Percentiles rank a stretch among this genome's conserved stretches.
phyloP scores from a whole-genome alignment of 2,888 invertebrate genomes.

The Caenorhabditis wallacei region DNA sequence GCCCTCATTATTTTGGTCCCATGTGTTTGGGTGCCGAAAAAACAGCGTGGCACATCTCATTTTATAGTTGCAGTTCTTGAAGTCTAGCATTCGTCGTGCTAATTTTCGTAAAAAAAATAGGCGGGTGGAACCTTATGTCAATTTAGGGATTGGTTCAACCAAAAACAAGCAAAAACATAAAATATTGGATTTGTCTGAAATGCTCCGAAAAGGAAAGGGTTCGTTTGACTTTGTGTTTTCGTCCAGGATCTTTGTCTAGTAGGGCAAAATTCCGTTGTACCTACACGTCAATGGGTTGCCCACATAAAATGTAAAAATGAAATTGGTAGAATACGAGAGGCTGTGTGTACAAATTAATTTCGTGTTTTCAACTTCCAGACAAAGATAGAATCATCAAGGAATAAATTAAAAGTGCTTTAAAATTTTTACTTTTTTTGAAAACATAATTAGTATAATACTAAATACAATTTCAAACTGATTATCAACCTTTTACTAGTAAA shows the following conservation, averaged over 20 bases:
- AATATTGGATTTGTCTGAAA: constrained; percentile 55
- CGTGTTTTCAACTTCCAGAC: background rate
- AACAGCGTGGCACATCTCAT: constrained; percentile 35
- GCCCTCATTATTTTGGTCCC: constrained; percentile 58
- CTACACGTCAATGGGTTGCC: constrained; percentile 1
- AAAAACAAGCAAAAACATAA: constrained; percentile 55
- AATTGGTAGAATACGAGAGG: constrained; percentile 11
- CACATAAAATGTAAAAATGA: background rate
- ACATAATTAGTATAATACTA: too few species aligned
- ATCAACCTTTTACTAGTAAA: too few species aligned
- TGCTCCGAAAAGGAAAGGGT: background rate
- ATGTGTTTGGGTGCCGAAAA: constrained; percentile 47
- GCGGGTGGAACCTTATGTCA: constrained; percentile 48
- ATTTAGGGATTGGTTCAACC: constrained; percentile 52
- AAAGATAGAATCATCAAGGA: too few species aligned
- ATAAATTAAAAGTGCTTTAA: too few species aligned
- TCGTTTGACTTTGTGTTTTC: constrained; percentile 14
- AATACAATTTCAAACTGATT: too few species aligned
- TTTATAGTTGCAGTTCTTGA: constrained; percentile 63
- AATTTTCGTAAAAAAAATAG: constrained; percentile 38
- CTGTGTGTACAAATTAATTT: constrained; percentile 32
- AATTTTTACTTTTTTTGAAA: too few species aligned
- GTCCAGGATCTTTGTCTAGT: constrained; percentile 21
- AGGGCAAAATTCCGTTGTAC: background rate
- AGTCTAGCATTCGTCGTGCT: constrained; percentile 40